A percentile compares a stretch with the other conserved stretches of the same genome.
These are phyloP conservation scores for Emberiza fucata DNA, from an alignment of 2,113 vertebrate genomes.

Conservation along the genomic window DNA sequence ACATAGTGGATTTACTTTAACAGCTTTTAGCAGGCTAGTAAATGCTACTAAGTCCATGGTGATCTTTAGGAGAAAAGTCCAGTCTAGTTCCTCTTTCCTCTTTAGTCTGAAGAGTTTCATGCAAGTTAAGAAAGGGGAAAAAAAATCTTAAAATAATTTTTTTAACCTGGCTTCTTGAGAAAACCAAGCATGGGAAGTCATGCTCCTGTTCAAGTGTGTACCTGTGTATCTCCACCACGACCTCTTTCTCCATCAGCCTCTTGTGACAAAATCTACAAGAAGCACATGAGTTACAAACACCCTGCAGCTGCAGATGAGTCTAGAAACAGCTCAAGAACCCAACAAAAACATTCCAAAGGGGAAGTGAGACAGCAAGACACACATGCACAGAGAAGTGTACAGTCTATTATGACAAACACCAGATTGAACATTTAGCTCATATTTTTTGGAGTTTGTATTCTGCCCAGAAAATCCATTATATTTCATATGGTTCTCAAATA, in stretches of 20 bases:
- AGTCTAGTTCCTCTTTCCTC: not conserved
- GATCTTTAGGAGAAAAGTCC: not conserved
- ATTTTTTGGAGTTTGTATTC: not conserved
- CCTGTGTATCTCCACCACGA: not conserved
- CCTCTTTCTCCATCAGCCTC: not conserved
- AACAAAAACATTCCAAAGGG: not conserved
- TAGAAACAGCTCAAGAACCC: not conserved
- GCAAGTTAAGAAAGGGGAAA: not conserved
- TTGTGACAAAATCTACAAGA: not conserved
- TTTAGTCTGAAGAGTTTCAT: not conserved
- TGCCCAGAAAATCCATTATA: not conserved
- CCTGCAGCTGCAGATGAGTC: not conserved
- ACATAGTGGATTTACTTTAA: not conserved
- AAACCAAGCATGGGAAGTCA: not conserved
- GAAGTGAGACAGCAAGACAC: not conserved
- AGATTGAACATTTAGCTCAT: not conserved
- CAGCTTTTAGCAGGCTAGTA: not conserved
- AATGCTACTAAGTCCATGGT: not conserved
- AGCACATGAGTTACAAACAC: not conserved
- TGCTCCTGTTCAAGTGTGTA: not conserved
- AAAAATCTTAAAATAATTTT: not conserved
- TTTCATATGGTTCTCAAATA: not conserved
- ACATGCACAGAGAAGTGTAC: fast-evolving
- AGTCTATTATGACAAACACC: not conserved
- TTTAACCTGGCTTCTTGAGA: not conserved